phyloP scores from a whole-genome alignment of 2,888 invertebrate genomes.

The Agriopis leucophaearia region DNA sequence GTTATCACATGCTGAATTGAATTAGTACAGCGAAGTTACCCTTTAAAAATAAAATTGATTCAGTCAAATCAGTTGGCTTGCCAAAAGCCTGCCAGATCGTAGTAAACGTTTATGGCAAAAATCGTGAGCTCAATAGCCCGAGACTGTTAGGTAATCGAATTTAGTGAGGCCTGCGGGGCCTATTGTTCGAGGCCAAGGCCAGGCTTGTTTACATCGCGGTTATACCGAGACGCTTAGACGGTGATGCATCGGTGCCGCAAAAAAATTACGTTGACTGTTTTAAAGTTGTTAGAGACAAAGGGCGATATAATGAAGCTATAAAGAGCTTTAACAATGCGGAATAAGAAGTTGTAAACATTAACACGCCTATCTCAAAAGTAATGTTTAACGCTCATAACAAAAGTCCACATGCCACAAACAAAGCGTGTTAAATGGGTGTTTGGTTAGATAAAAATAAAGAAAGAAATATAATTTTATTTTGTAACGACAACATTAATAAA shows the following conservation, averaged over 20 bases:
- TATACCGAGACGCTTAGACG: conserved; percentile 51
- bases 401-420: too few relatives aligned
- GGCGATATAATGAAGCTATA: not conserved
- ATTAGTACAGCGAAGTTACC: not conserved
- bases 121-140: conserved; percentile 76
- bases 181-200: conserved; percentile 84
- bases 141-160: conserved; percentile 79
- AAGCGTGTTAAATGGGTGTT: too few relatives aligned
- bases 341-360: too few relatives aligned
- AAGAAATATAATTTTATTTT: too few relatives aligned
- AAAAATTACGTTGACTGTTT: conserved; percentile 49
- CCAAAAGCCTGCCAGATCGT: conserved; percentile 23
- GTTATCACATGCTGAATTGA: not conserved
- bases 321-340: too few relatives aligned
- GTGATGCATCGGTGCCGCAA: conserved; percentile 58
- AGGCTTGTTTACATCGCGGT: conserved; percentile 77
- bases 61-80: conserved; percentile 16
- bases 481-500: too few relatives aligned
- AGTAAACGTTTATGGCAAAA: conserved; percentile 62
- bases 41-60: conserved; percentile 1
- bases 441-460: too few relatives aligned
- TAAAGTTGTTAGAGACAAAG: not conserved
- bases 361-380: too few relatives aligned
- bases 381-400: too few relatives aligned
- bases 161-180: conserved; percentile 76